phyloP scores from a whole-genome alignment of 2,113 vertebrate species.

The Malurus elegans region DNA sequence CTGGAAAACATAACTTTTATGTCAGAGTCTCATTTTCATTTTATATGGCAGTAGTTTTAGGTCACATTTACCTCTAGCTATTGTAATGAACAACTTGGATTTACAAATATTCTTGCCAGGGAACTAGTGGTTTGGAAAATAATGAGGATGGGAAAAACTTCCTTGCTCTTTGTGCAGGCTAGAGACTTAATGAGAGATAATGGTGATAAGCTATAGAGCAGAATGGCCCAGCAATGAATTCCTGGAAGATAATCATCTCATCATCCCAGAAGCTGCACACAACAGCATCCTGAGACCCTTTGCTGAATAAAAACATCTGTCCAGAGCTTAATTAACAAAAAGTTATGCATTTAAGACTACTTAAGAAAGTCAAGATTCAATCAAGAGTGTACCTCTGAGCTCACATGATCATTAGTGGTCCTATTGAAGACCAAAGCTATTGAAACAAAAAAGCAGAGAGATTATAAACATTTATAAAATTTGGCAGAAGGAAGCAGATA shows the following conservation, averaged over 20 bases:
- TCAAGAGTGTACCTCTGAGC: not conserved
- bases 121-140: not conserved
- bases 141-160: not conserved
- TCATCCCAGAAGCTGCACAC: not conserved
- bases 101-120: not conserved
- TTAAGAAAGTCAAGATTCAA: not conserved
- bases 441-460: not conserved
- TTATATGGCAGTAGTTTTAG: not conserved
- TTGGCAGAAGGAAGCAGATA: not conserved
- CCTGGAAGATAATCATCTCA: not conserved
- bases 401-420: not conserved
- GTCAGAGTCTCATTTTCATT: not conserved
- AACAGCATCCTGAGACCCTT: not conserved
- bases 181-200: not conserved
- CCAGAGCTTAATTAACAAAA: not conserved
- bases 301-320: not conserved
- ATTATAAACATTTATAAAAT: not conserved
- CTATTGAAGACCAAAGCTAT: not conserved
- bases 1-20: fast-evolving
- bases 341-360: not conserved
- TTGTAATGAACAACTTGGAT: not conserved
- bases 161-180: not conserved
- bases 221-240: not conserved
- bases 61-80: not conserved
- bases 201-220: slow-evolving; percentile 4